Evolutionary conservation across 2,113 vertebrate species (phyloP).

Genomic region (Nanorana parkeri): DNA sequence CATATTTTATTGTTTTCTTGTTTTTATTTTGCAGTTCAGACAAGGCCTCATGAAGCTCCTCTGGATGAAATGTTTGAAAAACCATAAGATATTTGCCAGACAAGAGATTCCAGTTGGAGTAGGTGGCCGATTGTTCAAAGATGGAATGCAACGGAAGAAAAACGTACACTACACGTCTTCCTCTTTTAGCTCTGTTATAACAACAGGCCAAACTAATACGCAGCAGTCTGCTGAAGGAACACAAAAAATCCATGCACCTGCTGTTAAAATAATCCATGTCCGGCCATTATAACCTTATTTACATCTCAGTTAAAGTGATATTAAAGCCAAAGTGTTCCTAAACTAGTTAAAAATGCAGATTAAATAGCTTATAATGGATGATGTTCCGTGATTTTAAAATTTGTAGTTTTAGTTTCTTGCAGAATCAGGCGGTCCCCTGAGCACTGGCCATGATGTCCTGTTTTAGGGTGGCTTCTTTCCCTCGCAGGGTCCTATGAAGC

Average conservation of each 20-base stretch:
- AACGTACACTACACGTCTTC: slow-evolving; percentile 91
- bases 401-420: too few species aligned
- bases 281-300: slow-evolving; percentile 72
- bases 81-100: slow-evolving; percentile 76
- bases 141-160: slow-evolving; percentile 83
- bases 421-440: too few species aligned
- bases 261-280: slow-evolving; percentile 84
- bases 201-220: slow-evolving; percentile 75
- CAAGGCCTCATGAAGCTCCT: slow-evolving; percentile 80
- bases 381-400: too few species aligned
- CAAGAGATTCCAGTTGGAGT: slow-evolving; percentile 77
- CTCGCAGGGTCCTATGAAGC: too few species aligned
- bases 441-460: too few species aligned
- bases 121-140: slow-evolving; percentile 78
- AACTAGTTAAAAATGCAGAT: too few species aligned
- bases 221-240: slow-evolving; percentile 72
- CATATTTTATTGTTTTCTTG: too few species aligned
- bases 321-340: too few species aligned
- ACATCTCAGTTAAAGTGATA: too few species aligned
- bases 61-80: slow-evolving; percentile 78
- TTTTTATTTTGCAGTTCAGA: slow-evolving; percentile 77
- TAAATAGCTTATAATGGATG: too few species aligned
- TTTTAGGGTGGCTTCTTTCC: too few species aligned
- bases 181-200: slow-evolving; percentile 90
- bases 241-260: slow-evolving; percentile 61